Percentiles rank a stretch among this genome's conserved stretches.
Evolutionary conservation across 2,113 vertebrate species (phyloP).

Genomic region (Solenodon paradoxus): DNA sequence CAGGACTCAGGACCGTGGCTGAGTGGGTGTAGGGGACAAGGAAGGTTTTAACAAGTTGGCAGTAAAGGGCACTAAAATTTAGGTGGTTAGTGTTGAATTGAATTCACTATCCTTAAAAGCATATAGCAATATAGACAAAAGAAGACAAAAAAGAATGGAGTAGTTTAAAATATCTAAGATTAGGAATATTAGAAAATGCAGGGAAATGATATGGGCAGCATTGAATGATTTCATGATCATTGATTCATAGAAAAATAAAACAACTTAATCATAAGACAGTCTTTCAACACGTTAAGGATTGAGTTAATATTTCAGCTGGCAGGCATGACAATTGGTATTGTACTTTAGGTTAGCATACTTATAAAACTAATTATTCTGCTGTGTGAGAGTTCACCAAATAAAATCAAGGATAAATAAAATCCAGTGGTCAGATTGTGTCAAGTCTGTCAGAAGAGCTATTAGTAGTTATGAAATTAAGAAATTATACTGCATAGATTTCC

Average conservation of each 20-base stretch:
- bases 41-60: too few species aligned
- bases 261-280: not conserved
- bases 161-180: not conserved
- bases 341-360: not conserved
- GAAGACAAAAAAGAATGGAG: not conserved
- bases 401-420: not conserved
- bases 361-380: not conserved
- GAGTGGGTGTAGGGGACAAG: too few species aligned
- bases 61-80: too few species aligned
- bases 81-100: too few species aligned
- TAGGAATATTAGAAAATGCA: not conserved
- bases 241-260: not conserved
- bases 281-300: not conserved
- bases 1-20: too few species aligned
- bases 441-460: not conserved
- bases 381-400: not conserved
- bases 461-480: conserved; percentile 16
- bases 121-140: too few species aligned
- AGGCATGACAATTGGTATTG: not conserved
- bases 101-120: too few species aligned
- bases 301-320: not conserved
- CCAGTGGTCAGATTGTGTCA: not conserved
- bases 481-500: not conserved
- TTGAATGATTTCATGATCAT: not conserved
- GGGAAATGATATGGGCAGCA: not conserved